A percentile compares a stretch with the other conserved stretches of the same genome.
These are phyloP conservation scores for Marcusenius ussheri DNA, from an alignment of 2,113 vertebrate species.

Conservation along the genomic window DNA sequence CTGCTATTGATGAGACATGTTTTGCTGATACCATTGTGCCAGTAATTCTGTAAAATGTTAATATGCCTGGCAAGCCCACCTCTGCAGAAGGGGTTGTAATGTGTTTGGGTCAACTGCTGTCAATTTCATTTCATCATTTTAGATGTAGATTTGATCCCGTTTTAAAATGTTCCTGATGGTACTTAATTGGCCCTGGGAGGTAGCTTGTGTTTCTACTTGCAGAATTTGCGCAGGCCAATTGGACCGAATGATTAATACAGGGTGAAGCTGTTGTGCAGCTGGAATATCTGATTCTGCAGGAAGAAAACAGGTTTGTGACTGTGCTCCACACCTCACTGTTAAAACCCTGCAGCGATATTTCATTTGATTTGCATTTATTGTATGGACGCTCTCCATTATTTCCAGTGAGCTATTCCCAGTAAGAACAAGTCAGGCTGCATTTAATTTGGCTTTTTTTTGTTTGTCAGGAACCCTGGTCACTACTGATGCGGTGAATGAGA, in stretches of 20 bases:
- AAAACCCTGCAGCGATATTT: neutral
- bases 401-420: neutral
- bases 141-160: neutral
- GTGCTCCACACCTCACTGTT: neutral
- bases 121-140: neutral
- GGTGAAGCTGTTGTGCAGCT: neutral
- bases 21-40: neutral
- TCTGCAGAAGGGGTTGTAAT: neutral
- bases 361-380: neutral
- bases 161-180: neutral
- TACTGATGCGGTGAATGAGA: neutral
- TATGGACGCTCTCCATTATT: neutral
- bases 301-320: neutral
- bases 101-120: neutral
- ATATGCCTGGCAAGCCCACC: neutral
- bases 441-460: neutral
- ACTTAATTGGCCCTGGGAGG: neutral
- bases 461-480: neutral
- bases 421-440: neutral
- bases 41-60: neutral
- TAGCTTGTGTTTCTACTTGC: neutral
- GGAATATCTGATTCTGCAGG: neutral
- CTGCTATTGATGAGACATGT: neutral
- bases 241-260: neutral
- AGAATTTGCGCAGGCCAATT: neutral